phyloP scores from a whole-genome alignment of 1,140 invertebrate species.

The Andricus grossulariae region DNA sequence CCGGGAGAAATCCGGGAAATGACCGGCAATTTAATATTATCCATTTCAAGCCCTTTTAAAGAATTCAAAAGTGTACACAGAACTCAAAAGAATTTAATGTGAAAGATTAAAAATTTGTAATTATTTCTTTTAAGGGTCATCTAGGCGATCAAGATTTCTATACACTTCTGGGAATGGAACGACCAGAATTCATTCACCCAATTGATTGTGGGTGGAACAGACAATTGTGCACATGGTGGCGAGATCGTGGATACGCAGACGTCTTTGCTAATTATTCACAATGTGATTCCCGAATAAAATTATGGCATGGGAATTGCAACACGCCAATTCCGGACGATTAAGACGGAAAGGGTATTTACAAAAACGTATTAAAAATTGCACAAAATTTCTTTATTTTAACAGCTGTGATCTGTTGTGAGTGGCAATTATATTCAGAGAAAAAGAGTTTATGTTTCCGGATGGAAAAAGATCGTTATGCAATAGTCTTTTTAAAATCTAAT shows the following conservation, averaged over 20 bases:
- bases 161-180: slow-evolving; percentile 84
- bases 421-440: slow-evolving; percentile 5
- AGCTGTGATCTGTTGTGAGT: background rate
- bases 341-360: background rate
- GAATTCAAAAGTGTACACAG: too few species aligned
- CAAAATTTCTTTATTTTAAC: background rate
- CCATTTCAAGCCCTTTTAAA: too few species aligned
- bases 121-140: slow-evolving; percentile 79
- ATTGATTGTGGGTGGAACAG: slow-evolving; percentile 90
- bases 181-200: slow-evolving; percentile 84
- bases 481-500: background rate
- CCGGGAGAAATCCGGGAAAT: too few species aligned
- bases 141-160: slow-evolving; percentile 94
- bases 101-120: background rate
- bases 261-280: slow-evolving; percentile 86
- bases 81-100: too few species aligned
- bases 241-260: slow-evolving; percentile 85
- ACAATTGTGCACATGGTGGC: slow-evolving; percentile 91
- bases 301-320: slow-evolving; percentile 93
- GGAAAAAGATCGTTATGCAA: background rate
- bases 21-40: too few species aligned
- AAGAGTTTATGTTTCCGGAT: background rate
- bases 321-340: slow-evolving; percentile 81
- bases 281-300: slow-evolving; percentile 83
- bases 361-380: background rate